A percentile compares a stretch with the other conserved stretches of the same genome.
Conservation (phyloP, 2,888 invertebrate species). For the Invenusta paracnida region DNA sequence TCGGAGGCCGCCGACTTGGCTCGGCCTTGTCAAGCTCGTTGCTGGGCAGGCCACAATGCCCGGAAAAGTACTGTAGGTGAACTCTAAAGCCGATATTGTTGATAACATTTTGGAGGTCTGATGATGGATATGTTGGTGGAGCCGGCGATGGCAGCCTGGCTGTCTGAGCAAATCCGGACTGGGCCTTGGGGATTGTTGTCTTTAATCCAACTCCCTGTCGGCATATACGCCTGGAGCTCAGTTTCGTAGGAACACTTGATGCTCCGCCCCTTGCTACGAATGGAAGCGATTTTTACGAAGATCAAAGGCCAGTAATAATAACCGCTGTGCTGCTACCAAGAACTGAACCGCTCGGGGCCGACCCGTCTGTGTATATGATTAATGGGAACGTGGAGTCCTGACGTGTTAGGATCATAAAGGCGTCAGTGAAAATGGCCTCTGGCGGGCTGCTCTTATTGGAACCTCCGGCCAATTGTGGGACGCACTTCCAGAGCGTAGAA, state of each 20-base stretch:
- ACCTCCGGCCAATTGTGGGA: background rate
- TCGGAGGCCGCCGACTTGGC: no score
- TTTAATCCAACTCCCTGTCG: background rate
- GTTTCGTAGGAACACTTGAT: background rate
- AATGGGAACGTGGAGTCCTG: background rate
- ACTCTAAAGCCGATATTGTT: no score
- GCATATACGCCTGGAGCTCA: background rate
- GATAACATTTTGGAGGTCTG: no score
- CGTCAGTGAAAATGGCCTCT: background rate
- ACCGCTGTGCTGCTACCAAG: background rate
- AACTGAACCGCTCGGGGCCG: background rate
- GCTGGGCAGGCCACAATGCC: no score
- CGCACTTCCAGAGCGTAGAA: background rate
- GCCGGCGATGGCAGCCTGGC: background rate
- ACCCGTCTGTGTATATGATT: background rate
- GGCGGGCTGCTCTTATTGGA: conserved; percentile 6
- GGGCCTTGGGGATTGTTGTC: background rate
- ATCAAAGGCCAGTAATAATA: background rate
- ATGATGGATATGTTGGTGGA: no score
- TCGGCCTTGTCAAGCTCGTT: no score
- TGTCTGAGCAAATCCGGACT: background rate
- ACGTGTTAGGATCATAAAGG: background rate
- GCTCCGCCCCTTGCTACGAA: background rate
- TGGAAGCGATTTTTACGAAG: background rate
- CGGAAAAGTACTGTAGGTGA: no score